Evolutionary conservation across 2,797 vertebrate species (phyloP).

Genomic region (Amniataba percoides): DNA sequence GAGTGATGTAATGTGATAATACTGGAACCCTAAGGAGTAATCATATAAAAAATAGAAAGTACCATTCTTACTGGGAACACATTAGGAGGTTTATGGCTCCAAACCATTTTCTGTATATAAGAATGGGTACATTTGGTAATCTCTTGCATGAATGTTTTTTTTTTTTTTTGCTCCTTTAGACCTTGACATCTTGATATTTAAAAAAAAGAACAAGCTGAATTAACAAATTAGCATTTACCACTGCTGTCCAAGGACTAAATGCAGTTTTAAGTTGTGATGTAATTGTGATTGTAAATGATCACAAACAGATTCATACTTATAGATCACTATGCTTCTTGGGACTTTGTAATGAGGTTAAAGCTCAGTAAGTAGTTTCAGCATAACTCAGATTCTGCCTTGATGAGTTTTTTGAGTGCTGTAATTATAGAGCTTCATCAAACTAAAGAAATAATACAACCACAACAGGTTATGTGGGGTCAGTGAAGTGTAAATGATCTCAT

Average conservation of each 20-base stretch:
- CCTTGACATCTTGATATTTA: not conserved
- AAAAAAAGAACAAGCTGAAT: not conserved
- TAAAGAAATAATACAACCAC: not conserved
- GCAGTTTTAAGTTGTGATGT: not conserved
- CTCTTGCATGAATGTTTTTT: not conserved
- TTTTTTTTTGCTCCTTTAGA: conserved; percentile 7
- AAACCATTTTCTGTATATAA: not conserved
- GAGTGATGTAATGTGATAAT: conserved; percentile 38
- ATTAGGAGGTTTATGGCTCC: not conserved
- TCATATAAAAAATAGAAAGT: conserved; percentile 17
- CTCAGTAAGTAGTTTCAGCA: not conserved
- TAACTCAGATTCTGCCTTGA: not conserved
- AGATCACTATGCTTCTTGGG: not conserved
- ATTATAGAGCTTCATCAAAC: not conserved
- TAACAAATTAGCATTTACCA: not conserved
- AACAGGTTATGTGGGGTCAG: not conserved
- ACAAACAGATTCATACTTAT: not conserved
- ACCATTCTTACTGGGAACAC: conserved; percentile 5
- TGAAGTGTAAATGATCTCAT: too few relatives aligned
- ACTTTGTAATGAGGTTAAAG: not conserved
- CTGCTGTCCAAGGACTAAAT: not conserved
- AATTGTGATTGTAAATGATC: not conserved
- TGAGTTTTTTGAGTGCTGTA: not conserved
- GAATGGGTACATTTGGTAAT: not conserved
- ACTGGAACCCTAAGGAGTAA: conserved; percentile 19